Base-by-base conservation (phyloP, 2,113 vertebrate species). In the Cinclus cinclus region DNA sequence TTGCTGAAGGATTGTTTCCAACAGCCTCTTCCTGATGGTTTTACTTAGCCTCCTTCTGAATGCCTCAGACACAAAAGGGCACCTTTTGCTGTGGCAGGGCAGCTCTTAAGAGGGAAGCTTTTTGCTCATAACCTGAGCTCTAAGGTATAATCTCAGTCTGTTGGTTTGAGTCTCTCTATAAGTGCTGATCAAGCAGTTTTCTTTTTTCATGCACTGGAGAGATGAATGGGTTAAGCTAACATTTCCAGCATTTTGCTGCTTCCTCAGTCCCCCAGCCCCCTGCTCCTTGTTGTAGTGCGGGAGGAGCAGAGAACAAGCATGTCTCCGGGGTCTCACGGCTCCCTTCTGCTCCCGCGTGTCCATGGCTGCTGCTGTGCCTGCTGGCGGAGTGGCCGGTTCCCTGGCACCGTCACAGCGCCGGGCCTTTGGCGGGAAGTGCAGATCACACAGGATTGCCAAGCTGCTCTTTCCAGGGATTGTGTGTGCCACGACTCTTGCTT, bases 331-430 rank as follows among this genome's bases (percentile, higher is more conserved):
- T 87, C 68, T 93, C 92, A 92, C 56, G 81, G 89, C 94, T 95
- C 90, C 90, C 92, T 97, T 96, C 96, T 98, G 96, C 90, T 96
- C 83, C 91, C 91, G 28, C 3, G 5, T 80, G 92, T 73, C 89
- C 23, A 6, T 9, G 83, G 83, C 81, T 52, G 18, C 92, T 92
- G 94, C 84, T 33, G 79, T 41, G 69, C 85, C 94, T 96, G 92
- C 76, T 93, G 87, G 87, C 79, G 84, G 84, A 89, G 18, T 11
- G 88, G 78, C 91, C 94, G 87, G 95, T 94, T 91, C 90, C 56
- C 94, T 97, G 97, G 97, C 96, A 93, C 56, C 4, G 31, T 19
- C 64, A 81, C 93, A 89, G 27, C 1, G 7, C 87, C 4, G 5
- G 76, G 85, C 82, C 78, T 41, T 90, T 95, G 92, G 95, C 83